Evolutionary conservation across 2,797 vertebrate species (phyloP).

Genomic region (Epinephelus awoara): DNA sequence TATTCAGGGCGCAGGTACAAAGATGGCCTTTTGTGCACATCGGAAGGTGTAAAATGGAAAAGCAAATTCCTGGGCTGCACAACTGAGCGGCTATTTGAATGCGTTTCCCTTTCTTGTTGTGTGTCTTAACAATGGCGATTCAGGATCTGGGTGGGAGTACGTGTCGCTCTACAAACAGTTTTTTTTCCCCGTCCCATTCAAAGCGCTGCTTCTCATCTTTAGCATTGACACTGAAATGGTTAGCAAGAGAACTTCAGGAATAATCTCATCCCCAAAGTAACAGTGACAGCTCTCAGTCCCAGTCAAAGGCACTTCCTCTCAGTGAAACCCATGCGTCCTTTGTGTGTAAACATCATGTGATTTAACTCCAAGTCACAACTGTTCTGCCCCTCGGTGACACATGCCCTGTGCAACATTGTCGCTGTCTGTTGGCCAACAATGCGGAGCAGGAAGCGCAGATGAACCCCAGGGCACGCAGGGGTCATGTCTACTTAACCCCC

Average conservation of each 20-base stretch:
- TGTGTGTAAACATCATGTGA: slow-evolving; percentile 78
- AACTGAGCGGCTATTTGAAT: slow-evolving; percentile 83
- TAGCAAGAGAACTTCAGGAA: slow-evolving; percentile 25
- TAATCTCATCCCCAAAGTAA: slow-evolving; percentile 40
- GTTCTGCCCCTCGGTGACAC: slow-evolving; percentile 72
- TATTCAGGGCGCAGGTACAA: slow-evolving; percentile 81
- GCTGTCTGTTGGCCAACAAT: slow-evolving; percentile 79
- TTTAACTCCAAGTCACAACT: slow-evolving; percentile 59
- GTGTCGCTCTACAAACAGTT: slow-evolving; percentile 71
- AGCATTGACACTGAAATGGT: slow-evolving; percentile 33
- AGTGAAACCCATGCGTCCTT: slow-evolving; percentile 20
- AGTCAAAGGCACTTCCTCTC: slow-evolving; percentile 53
- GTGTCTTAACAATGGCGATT: slow-evolving; percentile 76
- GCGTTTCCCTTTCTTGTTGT: slow-evolving; percentile 81
- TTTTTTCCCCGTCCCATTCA: slow-evolving; percentile 63
- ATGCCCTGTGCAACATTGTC: slow-evolving; percentile 76
- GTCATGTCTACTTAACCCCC: slow-evolving; percentile 89
- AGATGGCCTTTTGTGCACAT: slow-evolving; percentile 81
- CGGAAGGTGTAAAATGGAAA: slow-evolving; percentile 85
- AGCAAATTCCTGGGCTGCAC: slow-evolving; percentile 85
- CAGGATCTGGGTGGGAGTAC: slow-evolving; percentile 75
- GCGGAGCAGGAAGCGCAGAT: slow-evolving; percentile 82
- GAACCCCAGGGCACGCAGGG: slow-evolving; percentile 79
- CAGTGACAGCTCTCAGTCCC: slow-evolving; percentile 50
- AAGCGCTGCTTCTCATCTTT: slow-evolving; percentile 45